Percentiles rank a stretch among this genome's conserved stretches.
phyloP scores from a whole-genome alignment of 1,140 invertebrate species.

The Armadillidium nasatum region DNA sequence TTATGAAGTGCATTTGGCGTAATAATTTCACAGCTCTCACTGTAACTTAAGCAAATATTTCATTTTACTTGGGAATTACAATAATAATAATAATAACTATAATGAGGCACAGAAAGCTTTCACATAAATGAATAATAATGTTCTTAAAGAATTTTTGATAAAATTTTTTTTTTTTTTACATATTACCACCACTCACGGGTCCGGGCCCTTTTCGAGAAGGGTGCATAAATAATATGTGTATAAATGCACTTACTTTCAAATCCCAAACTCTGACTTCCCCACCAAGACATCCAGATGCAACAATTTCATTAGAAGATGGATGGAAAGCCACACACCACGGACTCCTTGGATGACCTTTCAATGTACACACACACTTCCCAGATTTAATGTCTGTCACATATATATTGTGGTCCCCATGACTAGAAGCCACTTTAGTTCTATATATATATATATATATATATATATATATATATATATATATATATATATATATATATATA shows the following conservation, averaged over 20 bases:
- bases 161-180: too few species aligned
- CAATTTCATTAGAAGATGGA: constrained; percentile 72
- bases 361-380: constrained; percentile 70
- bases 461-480: not conserved
- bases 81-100: too few species aligned
- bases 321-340: constrained; percentile 89
- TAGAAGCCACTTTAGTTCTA: constrained; percentile 77
- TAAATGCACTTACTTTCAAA: constrained; percentile 66
- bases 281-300: constrained; percentile 81
- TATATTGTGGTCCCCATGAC: constrained; percentile 87
- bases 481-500: constrained; percentile 20
- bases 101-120: too few species aligned
- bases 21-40: too few species aligned
- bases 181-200: too few species aligned
- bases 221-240: too few species aligned
- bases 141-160: too few species aligned
- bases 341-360: constrained; percentile 79
- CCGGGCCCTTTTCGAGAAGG: too few species aligned
- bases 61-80: too few species aligned
- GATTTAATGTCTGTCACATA: constrained; percentile 74
- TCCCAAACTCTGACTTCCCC: constrained; percentile 90
- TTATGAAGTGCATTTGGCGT: too few species aligned
- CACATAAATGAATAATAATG: too few species aligned
- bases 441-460: constrained; percentile 34
- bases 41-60: too few species aligned